These are phyloP conservation scores for Syrmaticus mikado DNA, from an alignment of 2,113 vertebrate genomes.

Conservation along the genomic window DNA sequence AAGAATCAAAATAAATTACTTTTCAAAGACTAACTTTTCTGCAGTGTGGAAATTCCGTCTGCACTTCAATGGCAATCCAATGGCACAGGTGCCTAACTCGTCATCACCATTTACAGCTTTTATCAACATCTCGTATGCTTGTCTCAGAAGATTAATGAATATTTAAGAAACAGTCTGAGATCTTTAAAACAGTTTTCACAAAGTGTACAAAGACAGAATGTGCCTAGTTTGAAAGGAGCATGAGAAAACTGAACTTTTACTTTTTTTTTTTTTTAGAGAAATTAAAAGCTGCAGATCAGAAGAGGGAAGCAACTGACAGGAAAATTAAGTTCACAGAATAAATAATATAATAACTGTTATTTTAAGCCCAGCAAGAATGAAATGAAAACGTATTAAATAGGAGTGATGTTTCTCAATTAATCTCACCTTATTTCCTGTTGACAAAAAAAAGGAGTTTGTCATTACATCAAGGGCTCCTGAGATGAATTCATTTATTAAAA, in stretches of 20 bases:
- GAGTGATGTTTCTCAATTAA: background rate
- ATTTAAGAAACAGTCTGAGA: background rate
- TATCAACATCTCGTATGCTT: background rate
- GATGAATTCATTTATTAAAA: constrained; percentile 62
- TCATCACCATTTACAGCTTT: background rate
- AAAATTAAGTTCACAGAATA: background rate
- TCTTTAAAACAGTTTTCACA: constrained; percentile 2
- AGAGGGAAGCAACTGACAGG: background rate
- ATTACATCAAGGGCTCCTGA: background rate
- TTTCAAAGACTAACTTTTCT: background rate
- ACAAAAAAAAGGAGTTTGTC: background rate
- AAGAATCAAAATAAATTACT: background rate
- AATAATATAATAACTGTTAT: background rate
- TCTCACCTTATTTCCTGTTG: background rate
- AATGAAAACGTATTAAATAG: background rate
- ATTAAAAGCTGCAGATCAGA: background rate
- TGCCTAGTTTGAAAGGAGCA: background rate
- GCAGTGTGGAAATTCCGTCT: background rate
- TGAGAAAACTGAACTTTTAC: background rate
- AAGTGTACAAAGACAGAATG: background rate
- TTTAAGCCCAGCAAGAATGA: background rate
- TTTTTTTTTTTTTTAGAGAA: background rate
- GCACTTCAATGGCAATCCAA: background rate
- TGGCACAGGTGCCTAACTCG: background rate
- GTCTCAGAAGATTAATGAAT: background rate